Evolutionary conservation across 92 coral and sea anemone species (phyloP).

Genomic region (Scolanthus callimorphus): DNA sequence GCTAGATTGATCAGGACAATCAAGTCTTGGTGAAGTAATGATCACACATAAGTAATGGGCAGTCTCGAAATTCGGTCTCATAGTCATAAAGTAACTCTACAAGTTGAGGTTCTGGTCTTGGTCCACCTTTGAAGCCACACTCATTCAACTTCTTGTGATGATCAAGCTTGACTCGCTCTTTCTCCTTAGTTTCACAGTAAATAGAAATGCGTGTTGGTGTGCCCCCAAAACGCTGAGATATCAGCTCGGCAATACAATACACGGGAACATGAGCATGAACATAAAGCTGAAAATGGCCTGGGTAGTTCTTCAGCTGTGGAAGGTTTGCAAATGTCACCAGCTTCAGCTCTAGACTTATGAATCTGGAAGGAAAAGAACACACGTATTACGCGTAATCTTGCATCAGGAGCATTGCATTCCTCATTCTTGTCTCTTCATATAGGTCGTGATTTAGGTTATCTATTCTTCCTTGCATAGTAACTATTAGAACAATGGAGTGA

Average conservation of each 20-base stretch:
- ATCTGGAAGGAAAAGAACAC: too few relatives aligned
- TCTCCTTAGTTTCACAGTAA: slow-evolving; percentile 65
- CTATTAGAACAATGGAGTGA: too few relatives aligned
- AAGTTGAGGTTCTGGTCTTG: slow-evolving; percentile 83
- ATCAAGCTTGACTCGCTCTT: slow-evolving; percentile 70
- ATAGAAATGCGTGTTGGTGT: slow-evolving; percentile 70
- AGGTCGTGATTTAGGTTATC: too few relatives aligned
- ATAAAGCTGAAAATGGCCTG: slow-evolving; percentile 90
- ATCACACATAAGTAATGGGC: slow-evolving; percentile 94
- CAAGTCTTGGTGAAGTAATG: slow-evolving; percentile 69
- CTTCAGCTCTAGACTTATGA: slow-evolving; percentile 77
- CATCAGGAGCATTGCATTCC: too few relatives aligned
- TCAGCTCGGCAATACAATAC: slow-evolving; percentile 62
- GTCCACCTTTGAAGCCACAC: slow-evolving; percentile 86
- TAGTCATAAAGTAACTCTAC: slow-evolving; percentile 87
- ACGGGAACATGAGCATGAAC: slow-evolving; percentile 87
- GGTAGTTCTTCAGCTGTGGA: slow-evolving; percentile 83
- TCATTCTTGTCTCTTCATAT: too few relatives aligned
- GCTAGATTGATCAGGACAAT: too few relatives aligned
- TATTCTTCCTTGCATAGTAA: too few relatives aligned
- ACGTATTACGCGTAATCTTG: too few relatives aligned
- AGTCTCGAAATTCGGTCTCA: slow-evolving; percentile 89
- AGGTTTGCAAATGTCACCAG: slow-evolving; percentile 86
- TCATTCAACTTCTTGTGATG: slow-evolving; percentile 79
- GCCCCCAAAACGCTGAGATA: slow-evolving; percentile 78